phyloP scores from a whole-genome alignment of 2,888 invertebrate species.

The Phaedon cochleariae region DNA sequence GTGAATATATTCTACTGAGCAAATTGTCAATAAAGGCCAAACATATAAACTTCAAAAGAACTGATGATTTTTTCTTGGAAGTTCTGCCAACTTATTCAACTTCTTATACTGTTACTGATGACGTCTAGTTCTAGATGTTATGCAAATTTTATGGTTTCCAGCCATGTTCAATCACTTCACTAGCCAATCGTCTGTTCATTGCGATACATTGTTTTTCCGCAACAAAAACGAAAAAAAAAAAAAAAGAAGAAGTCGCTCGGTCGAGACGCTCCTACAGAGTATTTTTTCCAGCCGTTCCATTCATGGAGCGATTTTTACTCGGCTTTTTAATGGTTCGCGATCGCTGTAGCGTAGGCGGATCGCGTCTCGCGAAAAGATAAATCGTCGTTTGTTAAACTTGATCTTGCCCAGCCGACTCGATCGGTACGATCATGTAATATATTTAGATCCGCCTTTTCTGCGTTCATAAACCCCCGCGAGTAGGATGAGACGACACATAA shows the following conservation, averaged over 20 bases:
- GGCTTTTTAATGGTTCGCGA: not conserved
- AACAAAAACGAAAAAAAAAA: no score
- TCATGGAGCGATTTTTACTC: not conserved
- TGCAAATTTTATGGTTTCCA: no score
- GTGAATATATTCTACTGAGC: no score
- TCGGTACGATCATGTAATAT: slow-evolving; percentile 12
- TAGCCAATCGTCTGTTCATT: not conserved
- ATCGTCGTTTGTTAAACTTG: slow-evolving; percentile 11
- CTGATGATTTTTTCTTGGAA: no score
- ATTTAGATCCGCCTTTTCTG: slow-evolving; percentile 30
- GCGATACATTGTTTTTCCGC: not conserved
- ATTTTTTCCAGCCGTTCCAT: not conserved
- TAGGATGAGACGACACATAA: slow-evolving; percentile 28
- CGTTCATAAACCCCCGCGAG: slow-evolving; percentile 28
- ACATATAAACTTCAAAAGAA: no score
- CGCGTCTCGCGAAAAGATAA: not conserved
- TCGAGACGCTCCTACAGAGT: not conserved
- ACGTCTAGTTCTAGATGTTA: no score
- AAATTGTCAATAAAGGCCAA: no score
- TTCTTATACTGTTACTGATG: no score
- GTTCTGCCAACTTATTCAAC: no score
- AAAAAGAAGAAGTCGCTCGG: not conserved
- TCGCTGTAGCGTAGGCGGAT: not conserved
- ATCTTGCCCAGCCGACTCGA: slow-evolving; percentile 9
- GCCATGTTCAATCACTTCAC: not conserved